Base-by-base conservation (phyloP, 2,113 vertebrate genomes). In the Vulpes vulpes region DNA sequence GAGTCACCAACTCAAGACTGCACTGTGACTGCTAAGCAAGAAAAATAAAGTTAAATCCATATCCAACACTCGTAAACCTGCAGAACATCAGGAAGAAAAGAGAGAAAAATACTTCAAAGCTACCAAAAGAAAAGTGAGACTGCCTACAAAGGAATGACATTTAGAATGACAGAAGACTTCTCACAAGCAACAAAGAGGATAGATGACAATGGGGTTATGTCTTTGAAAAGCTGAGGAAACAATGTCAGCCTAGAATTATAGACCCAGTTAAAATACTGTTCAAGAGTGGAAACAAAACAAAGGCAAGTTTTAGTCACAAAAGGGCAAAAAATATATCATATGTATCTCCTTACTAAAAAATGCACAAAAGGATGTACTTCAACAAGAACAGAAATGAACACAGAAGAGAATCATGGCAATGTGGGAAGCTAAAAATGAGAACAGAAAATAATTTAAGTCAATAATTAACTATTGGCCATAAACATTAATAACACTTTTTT, bases 141-240 rank as follows among this genome's bases (percentile, higher is more conserved):
- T 60, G 49, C 20, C 64, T 35, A 76, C 12, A 76, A 89, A 87
- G 12, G 5, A 85, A 32, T 19, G 27, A 14, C 51, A 59, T 17
- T 93, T 81, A 51, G 27, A 93, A 65, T 69, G 49, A 95, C 55
- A 49, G 25, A 55, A 51, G 43, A 92, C 73, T 82, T 76, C 65
- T 67, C n/a, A 69, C 20, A 27, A 94, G 20, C 27, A 73, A 60
- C 22, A 74, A 8, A 89, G 32, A 85, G 2, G 17, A 55, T 23
- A 95, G 27, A 3, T 35, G 30, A 59, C 60, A 64, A 57, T 85
- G 78, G 89, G 84, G 5, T 76, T 32, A 30, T 20, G 6, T 20
- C 62, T 95, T 78, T 76, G 16, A 94, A 93, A 60, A 57, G 19
- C 22, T 89, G 8, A 95, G 11, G 49, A 38, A 92, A 92, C 94